Conservation (phyloP, 1,140 invertebrate species). For the Ostrea edulis region DNA sequence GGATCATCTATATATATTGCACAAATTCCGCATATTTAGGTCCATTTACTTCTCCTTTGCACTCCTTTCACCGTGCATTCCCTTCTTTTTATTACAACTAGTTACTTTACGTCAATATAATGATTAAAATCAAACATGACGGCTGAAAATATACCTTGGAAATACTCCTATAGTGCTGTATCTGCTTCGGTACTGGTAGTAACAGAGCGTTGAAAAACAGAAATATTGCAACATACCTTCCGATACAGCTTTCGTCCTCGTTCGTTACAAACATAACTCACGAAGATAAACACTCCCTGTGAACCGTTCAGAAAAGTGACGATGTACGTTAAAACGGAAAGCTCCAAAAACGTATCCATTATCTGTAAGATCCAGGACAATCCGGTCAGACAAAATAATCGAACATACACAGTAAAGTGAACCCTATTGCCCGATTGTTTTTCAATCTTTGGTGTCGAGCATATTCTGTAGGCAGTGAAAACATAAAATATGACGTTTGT, state of each 20-base stretch:
- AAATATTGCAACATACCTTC: background rate
- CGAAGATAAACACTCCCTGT: slow-evolving; percentile 45
- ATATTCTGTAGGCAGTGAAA: slow-evolving; percentile 39
- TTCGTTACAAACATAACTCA: slow-evolving; percentile 31
- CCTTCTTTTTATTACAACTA: too few species aligned
- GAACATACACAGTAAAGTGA: slow-evolving; percentile 41
- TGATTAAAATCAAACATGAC: too few species aligned
- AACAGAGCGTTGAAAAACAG: background rate
- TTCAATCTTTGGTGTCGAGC: slow-evolving; percentile 26
- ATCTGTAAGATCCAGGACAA: slow-evolving; percentile 42
- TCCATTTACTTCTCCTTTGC: too few species aligned
- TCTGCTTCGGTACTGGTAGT: too few species aligned
- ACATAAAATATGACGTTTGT: slow-evolving; percentile 39
- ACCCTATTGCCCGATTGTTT: background rate
- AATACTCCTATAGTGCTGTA: too few species aligned
- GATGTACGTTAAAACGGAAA: slow-evolving; percentile 40
- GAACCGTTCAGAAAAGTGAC: slow-evolving; percentile 38
- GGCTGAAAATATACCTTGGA: too few species aligned
- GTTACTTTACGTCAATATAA: too few species aligned
- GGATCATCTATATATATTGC: too few species aligned
- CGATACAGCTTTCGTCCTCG: slow-evolving; percentile 21
- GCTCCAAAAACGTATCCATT: slow-evolving; percentile 33
- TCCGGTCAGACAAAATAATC: slow-evolving; percentile 38
- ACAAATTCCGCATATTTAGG: too few species aligned
- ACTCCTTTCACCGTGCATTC: too few species aligned